These are phyloP conservation scores for Sarcoramphus papa DNA, from an alignment of 2,797 vertebrate genomes.

Conservation along the genomic window DNA sequence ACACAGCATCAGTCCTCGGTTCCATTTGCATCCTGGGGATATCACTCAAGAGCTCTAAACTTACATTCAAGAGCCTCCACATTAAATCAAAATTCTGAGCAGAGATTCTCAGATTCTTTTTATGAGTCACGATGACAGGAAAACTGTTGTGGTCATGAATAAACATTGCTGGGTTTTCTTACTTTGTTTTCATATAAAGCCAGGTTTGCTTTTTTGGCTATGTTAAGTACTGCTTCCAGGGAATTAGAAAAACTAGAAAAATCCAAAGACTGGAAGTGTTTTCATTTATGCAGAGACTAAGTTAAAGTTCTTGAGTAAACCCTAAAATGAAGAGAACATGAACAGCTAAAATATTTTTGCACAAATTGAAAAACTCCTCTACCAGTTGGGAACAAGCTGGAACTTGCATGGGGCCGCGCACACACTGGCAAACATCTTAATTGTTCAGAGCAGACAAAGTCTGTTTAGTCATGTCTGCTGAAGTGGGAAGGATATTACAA, in stretches of 20 bases:
- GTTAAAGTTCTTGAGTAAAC: background rate
- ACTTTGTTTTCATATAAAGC: background rate
- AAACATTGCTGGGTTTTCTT: background rate
- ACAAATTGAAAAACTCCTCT: background rate
- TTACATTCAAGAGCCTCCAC: background rate
- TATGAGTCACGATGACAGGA: background rate
- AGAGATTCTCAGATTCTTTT: background rate
- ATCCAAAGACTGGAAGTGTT: background rate
- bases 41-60: background rate
- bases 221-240: background rate
- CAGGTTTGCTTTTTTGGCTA: background rate
- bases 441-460: conserved; percentile 55
- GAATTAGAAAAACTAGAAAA: background rate
- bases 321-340: background rate
- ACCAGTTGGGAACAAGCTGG: background rate
- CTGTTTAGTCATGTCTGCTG: conserved; percentile 64
- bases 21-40: background rate
- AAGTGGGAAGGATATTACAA: conserved; percentile 19
- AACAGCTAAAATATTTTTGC: background rate
- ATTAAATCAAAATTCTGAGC: background rate
- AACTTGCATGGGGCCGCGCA: conserved; percentile 20
- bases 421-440: conserved; percentile 20
- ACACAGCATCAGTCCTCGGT: background rate
- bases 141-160: background rate
- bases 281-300: background rate